Evolutionary conservation across 2,113 vertebrate species (phyloP).

Genomic region (Perca schrenkii): DNA sequence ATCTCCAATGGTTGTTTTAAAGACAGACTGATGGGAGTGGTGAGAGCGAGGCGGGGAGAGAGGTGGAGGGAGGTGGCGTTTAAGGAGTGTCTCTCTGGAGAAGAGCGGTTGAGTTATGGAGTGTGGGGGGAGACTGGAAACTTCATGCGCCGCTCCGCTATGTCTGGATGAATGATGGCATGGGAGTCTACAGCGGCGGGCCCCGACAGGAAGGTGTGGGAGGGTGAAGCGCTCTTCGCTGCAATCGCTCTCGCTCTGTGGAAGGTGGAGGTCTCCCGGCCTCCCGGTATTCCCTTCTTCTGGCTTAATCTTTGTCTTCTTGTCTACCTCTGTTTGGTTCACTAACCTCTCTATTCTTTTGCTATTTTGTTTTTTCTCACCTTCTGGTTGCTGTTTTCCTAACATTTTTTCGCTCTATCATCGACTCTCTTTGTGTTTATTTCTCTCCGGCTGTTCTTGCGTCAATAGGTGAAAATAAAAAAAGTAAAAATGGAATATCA

Average conservation of each 20-base stretch:
- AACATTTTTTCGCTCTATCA: not conserved
- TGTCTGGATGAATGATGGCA: slow-evolving; percentile 67
- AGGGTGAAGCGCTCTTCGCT: slow-evolving; percentile 30
- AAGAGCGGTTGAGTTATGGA: slow-evolving; percentile 72
- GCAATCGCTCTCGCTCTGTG: slow-evolving; percentile 41
- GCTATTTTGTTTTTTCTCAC: not conserved
- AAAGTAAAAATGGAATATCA: not conserved
- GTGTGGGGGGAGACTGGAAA: slow-evolving; percentile 65
- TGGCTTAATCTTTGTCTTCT: slow-evolving; percentile 24
- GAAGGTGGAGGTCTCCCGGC: slow-evolving; percentile 24
- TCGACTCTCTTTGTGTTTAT: slow-evolving; percentile 19
- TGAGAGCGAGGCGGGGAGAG: slow-evolving; percentile 37
- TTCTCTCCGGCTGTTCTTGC: slow-evolving; percentile 11
- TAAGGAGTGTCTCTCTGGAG: slow-evolving; percentile 65
- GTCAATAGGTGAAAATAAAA: not conserved
- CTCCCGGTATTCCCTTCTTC: slow-evolving; percentile 11
- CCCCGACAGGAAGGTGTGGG: slow-evolving; percentile 39
- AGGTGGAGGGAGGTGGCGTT: slow-evolving; percentile 48
- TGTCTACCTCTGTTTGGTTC: slow-evolving; percentile 10
- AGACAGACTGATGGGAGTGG: slow-evolving; percentile 68
- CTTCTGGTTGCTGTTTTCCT: not conserved
- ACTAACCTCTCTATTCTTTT: not conserved
- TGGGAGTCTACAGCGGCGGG: slow-evolving; percentile 49
- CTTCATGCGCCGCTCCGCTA: slow-evolving; percentile 40
- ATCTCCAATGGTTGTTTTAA: slow-evolving; percentile 68